phyloP scores from a whole-genome alignment of 2,113 vertebrate species.

The Gallinago media region DNA sequence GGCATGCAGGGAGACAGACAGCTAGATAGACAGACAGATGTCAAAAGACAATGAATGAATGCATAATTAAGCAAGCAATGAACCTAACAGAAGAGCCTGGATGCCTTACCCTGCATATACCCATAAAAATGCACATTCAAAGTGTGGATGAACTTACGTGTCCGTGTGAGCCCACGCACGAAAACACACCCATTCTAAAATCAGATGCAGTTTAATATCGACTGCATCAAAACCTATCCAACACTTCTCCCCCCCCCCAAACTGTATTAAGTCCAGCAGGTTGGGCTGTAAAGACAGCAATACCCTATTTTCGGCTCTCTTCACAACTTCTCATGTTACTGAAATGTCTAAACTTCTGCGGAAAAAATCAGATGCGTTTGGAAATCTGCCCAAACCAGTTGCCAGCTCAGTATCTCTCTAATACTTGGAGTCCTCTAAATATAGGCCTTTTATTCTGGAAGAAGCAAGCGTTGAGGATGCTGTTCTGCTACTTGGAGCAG shows the following conservation, averaged over 20 bases:
- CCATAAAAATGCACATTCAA: background rate
- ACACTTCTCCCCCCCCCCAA: background rate
- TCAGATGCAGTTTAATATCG: background rate
- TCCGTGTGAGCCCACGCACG: rapidly evolving
- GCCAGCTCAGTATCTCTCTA: conserved; percentile 55
- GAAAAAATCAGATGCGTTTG: conserved; percentile 53
- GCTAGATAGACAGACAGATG: background rate
- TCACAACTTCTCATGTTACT: conserved; percentile 33
- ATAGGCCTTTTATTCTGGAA: conserved; percentile 63
- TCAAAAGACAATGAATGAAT: background rate
- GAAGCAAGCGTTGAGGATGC: conserved; percentile 3
- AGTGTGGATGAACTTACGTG: background rate
- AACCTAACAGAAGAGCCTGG: background rate
- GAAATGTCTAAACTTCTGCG: conserved; percentile 45
- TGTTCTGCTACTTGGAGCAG: background rate
- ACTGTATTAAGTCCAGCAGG: background rate
- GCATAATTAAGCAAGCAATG: background rate
- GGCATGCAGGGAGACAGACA: background rate
- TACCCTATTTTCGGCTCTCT: background rate
- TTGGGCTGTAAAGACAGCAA: conserved; percentile 31
- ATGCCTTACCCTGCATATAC: background rate
- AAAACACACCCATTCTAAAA: background rate
- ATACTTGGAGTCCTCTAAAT: conserved; percentile 62
- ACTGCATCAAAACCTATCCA: background rate
- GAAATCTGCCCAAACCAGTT: conserved; percentile 58